Conservation (phyloP, 2,888 invertebrate genomes). For the Cephus rjabovi region DNA sequence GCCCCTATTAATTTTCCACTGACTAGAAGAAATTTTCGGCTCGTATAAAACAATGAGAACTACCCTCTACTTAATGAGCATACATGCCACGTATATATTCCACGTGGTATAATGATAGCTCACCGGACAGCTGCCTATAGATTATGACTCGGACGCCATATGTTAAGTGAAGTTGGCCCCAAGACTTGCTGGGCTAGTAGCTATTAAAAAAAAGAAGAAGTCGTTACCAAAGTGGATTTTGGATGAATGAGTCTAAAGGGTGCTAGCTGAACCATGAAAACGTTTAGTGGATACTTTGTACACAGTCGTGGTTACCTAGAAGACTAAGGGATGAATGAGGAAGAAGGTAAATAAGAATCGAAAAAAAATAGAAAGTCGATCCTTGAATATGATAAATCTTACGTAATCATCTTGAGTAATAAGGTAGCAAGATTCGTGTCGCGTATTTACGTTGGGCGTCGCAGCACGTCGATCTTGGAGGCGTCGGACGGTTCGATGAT, state of each 20-base stretch:
- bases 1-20: not conserved
- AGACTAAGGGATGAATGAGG: not conserved
- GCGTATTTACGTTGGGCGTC: not conserved
- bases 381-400: not conserved
- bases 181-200: not conserved
- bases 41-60: not conserved
- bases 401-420: not conserved
- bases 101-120: not conserved
- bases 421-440: not conserved
- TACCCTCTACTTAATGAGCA: not conserved
- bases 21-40: not conserved
- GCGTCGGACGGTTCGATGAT: slow-evolving; percentile 30
- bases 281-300: not conserved
- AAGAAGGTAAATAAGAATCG: not conserved
- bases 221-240: not conserved
- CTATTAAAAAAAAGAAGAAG: not conserved
- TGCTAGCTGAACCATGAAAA: not conserved
- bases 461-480: not conserved
- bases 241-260: not conserved
- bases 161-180: not conserved
- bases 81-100: not conserved
- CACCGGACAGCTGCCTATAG: not conserved
- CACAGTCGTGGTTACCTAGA: not conserved
- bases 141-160: not conserved
- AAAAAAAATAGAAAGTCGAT: slow-evolving; percentile 15